A percentile compares a stretch with the other conserved stretches of the same genome.
Conservation (phyloP, 2,797 vertebrate species). For the Lateolabrax maculatus region DNA sequence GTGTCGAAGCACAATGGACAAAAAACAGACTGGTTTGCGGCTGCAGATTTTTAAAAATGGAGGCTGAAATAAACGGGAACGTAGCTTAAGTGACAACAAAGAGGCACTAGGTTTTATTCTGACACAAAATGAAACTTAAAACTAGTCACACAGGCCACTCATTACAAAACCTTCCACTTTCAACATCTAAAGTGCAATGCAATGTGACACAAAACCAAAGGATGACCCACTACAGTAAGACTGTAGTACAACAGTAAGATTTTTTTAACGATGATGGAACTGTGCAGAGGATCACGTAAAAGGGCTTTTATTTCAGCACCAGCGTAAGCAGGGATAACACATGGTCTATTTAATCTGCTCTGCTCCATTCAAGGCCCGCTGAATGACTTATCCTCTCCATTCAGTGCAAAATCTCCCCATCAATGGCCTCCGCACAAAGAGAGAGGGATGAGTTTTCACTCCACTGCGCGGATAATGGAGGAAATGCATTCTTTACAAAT, state of each 20-base stretch:
- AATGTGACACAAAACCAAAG: not conserved
- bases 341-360: conserved; percentile 71
- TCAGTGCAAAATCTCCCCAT: conserved; percentile 62
- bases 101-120: not conserved
- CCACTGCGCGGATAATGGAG: conserved; percentile 8
- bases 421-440: conserved; percentile 68
- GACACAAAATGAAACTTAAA: not conserved
- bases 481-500: conserved; percentile 41
- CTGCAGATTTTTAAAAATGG: too few species aligned
- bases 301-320: conserved; percentile 48
- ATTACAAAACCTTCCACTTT: too few species aligned
- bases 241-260: not conserved
- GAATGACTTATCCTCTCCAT: conserved; percentile 71
- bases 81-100: not conserved
- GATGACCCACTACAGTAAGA: conserved; percentile 21
- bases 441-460: conserved; percentile 64
- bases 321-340: conserved; percentile 66
- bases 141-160: not conserved
- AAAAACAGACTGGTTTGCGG: too few species aligned
- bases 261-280: not conserved
- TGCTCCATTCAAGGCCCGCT: conserved; percentile 65
- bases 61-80: too few species aligned
- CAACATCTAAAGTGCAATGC: too few species aligned
- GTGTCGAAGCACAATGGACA: too few species aligned
- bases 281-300: conserved; percentile 52